Conservation (phyloP, 2,113 vertebrate species). For the Paraplagusia blochii region DNA sequence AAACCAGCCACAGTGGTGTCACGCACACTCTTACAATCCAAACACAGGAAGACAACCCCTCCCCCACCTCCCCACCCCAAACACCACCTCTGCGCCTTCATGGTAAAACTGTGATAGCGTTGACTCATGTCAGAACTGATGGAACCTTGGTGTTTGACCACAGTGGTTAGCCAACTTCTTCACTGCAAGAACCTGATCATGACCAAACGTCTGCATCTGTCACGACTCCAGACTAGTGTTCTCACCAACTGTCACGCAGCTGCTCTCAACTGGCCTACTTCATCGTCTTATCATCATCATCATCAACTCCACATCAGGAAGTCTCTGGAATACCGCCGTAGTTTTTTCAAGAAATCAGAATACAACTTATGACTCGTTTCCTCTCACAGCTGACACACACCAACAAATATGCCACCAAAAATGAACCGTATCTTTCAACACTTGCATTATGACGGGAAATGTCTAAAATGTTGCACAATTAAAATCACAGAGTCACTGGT, state of each 20-base stretch:
- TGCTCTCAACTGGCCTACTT: slow-evolving; percentile 39
- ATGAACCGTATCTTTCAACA: too few species aligned
- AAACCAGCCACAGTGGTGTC: too few species aligned
- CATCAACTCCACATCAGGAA: too few species aligned
- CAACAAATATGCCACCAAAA: too few species aligned
- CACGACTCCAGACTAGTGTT: slow-evolving; percentile 43
- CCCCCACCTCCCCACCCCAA: slow-evolving; percentile 32
- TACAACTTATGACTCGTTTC: too few species aligned
- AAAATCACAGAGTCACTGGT: too few species aligned
- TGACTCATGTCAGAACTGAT: slow-evolving; percentile 56
- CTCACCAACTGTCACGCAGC: slow-evolving; percentile 55
- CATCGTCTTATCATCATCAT: slow-evolving; percentile 1
- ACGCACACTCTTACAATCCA: slow-evolving; percentile 20
- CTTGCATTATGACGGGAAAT: too few species aligned
- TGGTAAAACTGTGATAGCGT: slow-evolving; percentile 48
- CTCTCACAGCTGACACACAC: neutral
- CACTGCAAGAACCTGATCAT: slow-evolving; percentile 47
- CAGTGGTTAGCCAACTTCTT: slow-evolving; percentile 45
- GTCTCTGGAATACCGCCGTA: too few species aligned
- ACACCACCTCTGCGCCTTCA: slow-evolving; percentile 33
- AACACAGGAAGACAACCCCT: slow-evolving; percentile 53
- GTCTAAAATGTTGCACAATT: too few species aligned
- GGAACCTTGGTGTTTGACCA: slow-evolving; percentile 27
- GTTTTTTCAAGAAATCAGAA: too few species aligned
- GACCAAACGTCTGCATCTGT: slow-evolving; percentile 44